Evolutionary conservation across 2,113 vertebrate genomes (phyloP).

Genomic region (Sinocyclocheilus anshuiensis): DNA sequence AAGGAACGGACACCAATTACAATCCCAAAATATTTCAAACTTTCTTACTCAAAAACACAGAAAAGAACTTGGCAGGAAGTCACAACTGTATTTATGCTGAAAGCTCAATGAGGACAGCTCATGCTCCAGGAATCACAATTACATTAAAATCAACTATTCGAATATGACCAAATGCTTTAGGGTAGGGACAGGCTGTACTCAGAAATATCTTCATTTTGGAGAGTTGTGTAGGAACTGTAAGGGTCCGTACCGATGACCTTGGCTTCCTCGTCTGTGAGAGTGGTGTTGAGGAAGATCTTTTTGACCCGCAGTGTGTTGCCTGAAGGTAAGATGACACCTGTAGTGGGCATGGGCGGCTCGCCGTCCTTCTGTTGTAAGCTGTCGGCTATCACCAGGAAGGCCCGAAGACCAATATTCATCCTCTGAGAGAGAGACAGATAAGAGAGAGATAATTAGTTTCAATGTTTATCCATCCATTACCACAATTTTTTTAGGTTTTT

Average conservation of each 20-base stretch:
- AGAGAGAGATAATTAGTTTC: not conserved
- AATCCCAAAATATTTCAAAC: not conserved
- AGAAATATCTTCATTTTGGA: not conserved
- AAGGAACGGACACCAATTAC: not conserved
- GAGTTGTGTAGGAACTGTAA: not conserved
- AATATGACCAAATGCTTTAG: not conserved
- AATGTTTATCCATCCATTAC: not conserved
- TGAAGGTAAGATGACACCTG: slow-evolving; percentile 94
- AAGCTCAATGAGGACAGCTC: not conserved
- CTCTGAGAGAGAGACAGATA: slow-evolving; percentile 74
- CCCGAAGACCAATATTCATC: slow-evolving; percentile 98
- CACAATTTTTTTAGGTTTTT: not conserved
- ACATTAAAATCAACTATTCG: not conserved
- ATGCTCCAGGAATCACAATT: not conserved
- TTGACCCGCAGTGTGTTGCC: slow-evolving; percentile 98
- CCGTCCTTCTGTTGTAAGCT: slow-evolving; percentile 98
- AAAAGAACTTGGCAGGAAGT: not conserved
- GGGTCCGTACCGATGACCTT: slow-evolving; percentile 90
- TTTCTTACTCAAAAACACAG: not conserved
- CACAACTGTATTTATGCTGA: not conserved
- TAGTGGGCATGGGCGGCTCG: slow-evolving; percentile 98
- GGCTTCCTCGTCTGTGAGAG: slow-evolving; percentile 96
- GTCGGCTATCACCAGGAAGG: slow-evolving; percentile 97
- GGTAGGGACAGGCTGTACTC: not conserved
- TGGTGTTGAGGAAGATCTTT: slow-evolving; percentile 99